Evolutionary conservation across 2,113 vertebrate genomes (phyloP).

Genomic region (Tenrec ecaudatus): DNA sequence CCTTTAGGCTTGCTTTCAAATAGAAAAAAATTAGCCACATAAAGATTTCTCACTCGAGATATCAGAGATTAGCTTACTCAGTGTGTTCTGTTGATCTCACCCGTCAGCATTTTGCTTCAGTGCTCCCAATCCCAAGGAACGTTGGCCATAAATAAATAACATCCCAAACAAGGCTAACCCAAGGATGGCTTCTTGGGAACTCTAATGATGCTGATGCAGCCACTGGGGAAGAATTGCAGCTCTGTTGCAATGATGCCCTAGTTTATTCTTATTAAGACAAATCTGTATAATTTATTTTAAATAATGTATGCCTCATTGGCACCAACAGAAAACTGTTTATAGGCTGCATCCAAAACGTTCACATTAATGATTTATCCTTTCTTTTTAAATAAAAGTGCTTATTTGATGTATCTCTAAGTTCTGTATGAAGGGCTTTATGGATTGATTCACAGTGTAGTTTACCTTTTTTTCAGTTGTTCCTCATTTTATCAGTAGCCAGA

Average conservation of each 20-base stretch:
- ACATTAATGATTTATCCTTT: background rate
- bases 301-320: constrained; percentile 41
- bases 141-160: constrained; percentile 52
- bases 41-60: constrained; percentile 54
- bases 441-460: background rate
- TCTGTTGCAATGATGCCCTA: background rate
- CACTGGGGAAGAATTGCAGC: background rate
- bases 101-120: background rate
- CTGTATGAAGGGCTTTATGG: background rate
- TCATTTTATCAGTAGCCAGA: background rate
- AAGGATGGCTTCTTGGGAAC: background rate
- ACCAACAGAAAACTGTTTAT: background rate
- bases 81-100: background rate
- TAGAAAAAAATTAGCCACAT: constrained; percentile 44
- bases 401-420: background rate
- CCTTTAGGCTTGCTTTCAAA: background rate
- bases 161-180: background rate
- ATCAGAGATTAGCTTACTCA: constrained; percentile 56
- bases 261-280: constrained; percentile 55
- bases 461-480: background rate
- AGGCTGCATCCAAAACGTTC: background rate
- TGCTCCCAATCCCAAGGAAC: constrained; percentile 25
- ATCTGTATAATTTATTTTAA: constrained; percentile 36
- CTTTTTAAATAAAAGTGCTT: background rate
- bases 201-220: background rate